Evolutionary conservation across 2,113 vertebrate species (phyloP).

Genomic region (Pelobates fuscus): DNA sequence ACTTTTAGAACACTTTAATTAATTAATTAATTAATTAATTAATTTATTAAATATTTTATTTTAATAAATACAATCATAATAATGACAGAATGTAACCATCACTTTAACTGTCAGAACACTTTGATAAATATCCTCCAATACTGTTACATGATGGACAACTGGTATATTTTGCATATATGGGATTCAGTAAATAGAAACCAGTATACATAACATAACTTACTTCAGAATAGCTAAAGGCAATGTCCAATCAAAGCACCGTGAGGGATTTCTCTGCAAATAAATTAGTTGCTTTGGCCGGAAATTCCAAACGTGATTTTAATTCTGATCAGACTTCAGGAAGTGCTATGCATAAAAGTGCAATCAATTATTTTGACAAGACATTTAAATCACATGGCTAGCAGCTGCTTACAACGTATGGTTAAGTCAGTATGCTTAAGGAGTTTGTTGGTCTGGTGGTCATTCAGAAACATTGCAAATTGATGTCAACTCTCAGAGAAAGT

Average conservation of each 20-base stretch:
- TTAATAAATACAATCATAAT: too few species aligned
- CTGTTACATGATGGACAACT: slow-evolving; percentile 76
- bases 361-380: slow-evolving; percentile 92
- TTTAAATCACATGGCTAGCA: slow-evolving; percentile 87
- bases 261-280: slow-evolving; percentile 77
- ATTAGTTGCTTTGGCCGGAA: slow-evolving; percentile 94
- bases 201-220: slow-evolving; percentile 64
- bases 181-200: slow-evolving; percentile 60
- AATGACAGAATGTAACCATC: too few species aligned
- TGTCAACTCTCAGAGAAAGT: too few species aligned
- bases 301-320: slow-evolving; percentile 91
- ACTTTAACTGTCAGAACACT: too few species aligned
- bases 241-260: slow-evolving; percentile 80
- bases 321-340: slow-evolving; percentile 93
- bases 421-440: too few species aligned
- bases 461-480: too few species aligned
- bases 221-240: slow-evolving; percentile 72
- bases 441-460: too few species aligned
- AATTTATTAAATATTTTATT: too few species aligned
- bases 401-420: slow-evolving; percentile 73
- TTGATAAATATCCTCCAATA: too few species aligned
- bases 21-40: too few species aligned
- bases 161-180: slow-evolving; percentile 82
- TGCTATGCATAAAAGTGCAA: slow-evolving; percentile 91
- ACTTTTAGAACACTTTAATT: too few species aligned